Percentiles rank a stretch among this genome's conserved stretches.
Conservation (phyloP, 2,113 vertebrate species). For the Boulengeromyrus knoepffleri region DNA sequence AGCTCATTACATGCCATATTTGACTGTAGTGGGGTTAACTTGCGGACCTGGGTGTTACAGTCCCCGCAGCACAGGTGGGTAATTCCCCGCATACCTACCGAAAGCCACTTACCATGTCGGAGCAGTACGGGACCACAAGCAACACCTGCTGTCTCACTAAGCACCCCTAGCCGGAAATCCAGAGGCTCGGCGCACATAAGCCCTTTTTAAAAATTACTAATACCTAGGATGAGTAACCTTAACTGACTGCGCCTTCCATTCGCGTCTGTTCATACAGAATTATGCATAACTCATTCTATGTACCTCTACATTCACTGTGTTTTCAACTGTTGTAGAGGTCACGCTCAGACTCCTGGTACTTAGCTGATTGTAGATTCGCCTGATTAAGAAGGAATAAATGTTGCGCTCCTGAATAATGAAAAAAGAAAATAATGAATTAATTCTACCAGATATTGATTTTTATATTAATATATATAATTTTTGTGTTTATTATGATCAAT, state of each 20-base stretch:
- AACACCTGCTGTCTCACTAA: slow-evolving; percentile 52
- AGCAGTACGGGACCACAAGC: slow-evolving; percentile 51
- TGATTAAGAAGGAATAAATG: slow-evolving; percentile 16
- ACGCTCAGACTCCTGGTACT: slow-evolving; percentile 43
- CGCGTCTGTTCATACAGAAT: slow-evolving; percentile 30
- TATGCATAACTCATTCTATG: slow-evolving; percentile 35
- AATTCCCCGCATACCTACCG: background rate
- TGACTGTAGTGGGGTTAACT: background rate
- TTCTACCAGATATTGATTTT: too few relatives aligned
- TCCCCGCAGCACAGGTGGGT: background rate
- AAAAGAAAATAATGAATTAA: background rate
- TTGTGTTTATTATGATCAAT: background rate
- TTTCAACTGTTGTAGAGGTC: slow-evolving; percentile 72
- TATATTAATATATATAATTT: background rate
- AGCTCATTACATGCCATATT: background rate
- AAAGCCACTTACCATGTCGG: slow-evolving; percentile 62
- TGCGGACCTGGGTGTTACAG: background rate
- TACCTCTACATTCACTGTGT: slow-evolving; percentile 49
- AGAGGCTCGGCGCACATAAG: slow-evolving; percentile 63
- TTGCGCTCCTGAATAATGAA: background rate
- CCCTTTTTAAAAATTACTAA: slow-evolving; percentile 39
- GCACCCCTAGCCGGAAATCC: slow-evolving; percentile 54
- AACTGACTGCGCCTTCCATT: slow-evolving; percentile 6
- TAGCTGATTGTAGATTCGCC: slow-evolving; percentile 39
- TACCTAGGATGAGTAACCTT: slow-evolving; percentile 37